These are phyloP conservation scores for Megaleporinus macrocephalus DNA, from an alignment of 2,113 vertebrate species.

Conservation along the genomic window DNA sequence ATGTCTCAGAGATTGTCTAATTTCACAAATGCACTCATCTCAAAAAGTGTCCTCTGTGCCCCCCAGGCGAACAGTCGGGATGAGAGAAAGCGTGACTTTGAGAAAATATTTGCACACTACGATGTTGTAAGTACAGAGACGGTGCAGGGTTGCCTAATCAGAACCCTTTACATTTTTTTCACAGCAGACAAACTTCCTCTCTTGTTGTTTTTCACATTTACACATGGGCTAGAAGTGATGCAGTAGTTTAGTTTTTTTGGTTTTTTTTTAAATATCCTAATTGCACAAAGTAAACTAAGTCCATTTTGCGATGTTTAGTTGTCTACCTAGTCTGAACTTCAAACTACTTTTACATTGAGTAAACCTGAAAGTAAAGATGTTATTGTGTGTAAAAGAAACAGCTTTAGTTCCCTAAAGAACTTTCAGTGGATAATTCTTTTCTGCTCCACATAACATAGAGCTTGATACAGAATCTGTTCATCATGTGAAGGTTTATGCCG, in stretches of 20 bases:
- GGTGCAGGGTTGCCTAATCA: not conserved
- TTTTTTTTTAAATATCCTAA: no score
- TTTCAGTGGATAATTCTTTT: no score
- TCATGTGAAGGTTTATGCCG: no score
- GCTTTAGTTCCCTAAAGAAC: no score
- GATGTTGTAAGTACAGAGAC: constrained; percentile 88
- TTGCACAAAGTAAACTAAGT: no score
- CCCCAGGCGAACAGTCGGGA: constrained; percentile 83
- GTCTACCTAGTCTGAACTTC: no score
- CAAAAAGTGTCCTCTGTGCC: not conserved
- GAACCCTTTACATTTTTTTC: not conserved
- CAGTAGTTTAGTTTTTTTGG: not conserved
- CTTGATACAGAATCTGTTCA: no score
- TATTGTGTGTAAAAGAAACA: no score
- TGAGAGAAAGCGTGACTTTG: constrained; percentile 92
- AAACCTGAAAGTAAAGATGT: no score
- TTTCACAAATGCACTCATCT: not conserved
- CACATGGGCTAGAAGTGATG: not conserved
- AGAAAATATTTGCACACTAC: constrained; percentile 94
- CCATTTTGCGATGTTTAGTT: no score
- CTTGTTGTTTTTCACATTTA: not conserved
- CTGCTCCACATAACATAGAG: no score
- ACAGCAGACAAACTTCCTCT: not conserved
- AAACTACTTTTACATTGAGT: no score
- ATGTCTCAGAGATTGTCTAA: not conserved